Percentiles rank a stretch among this genome's conserved stretches.
Conservation (phyloP, 2,888 invertebrate species). For the Nephrotoma appendiculata region DNA sequence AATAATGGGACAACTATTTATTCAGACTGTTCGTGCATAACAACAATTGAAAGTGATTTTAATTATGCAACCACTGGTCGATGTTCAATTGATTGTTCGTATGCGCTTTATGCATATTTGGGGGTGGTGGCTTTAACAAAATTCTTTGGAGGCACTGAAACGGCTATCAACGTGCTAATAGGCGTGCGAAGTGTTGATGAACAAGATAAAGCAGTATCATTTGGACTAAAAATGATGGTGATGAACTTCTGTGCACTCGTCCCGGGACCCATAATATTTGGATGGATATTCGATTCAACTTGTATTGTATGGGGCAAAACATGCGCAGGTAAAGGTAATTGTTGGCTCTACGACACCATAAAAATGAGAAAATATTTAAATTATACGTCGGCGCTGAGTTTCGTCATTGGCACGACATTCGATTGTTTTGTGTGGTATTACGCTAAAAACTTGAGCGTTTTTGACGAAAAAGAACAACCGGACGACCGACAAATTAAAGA, state of each 20-base stretch:
- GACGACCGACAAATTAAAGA: background rate
- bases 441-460: slow-evolving; percentile 42
- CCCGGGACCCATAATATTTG: slow-evolving; percentile 52
- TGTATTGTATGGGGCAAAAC: slow-evolving; percentile 50
- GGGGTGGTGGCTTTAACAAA: slow-evolving; percentile 42
- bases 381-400: background rate
- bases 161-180: slow-evolving; percentile 46
- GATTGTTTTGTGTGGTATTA: slow-evolving; percentile 44
- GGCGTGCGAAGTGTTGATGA: slow-evolving; percentile 48
- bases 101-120: slow-evolving; percentile 39
- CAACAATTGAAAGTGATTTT: slow-evolving; percentile 8
- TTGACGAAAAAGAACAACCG: slow-evolving; percentile 35
- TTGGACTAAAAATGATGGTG: slow-evolving; percentile 44
- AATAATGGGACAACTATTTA: slow-evolving; percentile 27
- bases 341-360: slow-evolving; percentile 48
- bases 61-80: slow-evolving; percentile 36
- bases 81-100: slow-evolving; percentile 41
- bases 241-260: slow-evolving; percentile 48
- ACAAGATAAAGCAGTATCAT: slow-evolving; percentile 46
- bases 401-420: slow-evolving; percentile 37
- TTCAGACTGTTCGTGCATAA: slow-evolving; percentile 36
- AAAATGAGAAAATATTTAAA: slow-evolving; percentile 22
- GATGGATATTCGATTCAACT: slow-evolving; percentile 46
- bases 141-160: slow-evolving; percentile 43
- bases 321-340: slow-evolving; percentile 39